Evolutionary conservation across 2,888 invertebrate species (phyloP).

Genomic region (Eurytoma adleriae): DNA sequence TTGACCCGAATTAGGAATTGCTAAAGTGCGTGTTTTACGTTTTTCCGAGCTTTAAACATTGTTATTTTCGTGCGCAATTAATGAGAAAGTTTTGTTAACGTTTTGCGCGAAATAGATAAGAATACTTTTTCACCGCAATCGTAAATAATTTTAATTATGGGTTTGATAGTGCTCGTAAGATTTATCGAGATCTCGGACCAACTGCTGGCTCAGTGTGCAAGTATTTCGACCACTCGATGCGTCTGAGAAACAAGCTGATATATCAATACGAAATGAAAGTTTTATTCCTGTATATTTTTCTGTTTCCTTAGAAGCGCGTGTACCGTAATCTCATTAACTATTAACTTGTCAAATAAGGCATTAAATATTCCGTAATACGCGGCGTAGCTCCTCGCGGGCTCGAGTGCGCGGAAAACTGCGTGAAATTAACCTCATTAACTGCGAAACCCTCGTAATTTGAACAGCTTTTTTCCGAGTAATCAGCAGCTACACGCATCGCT

Average conservation of each 20-base stretch:
- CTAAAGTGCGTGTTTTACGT: too few species aligned
- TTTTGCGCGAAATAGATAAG: too few species aligned
- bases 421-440: conserved; percentile 53
- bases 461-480: conserved; percentile 50
- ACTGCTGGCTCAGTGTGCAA: not conserved
- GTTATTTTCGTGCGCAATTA: too few species aligned
- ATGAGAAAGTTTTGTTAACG: too few species aligned
- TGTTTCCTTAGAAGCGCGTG: conserved; percentile 14
- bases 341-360: conserved; percentile 49
- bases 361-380: conserved; percentile 41
- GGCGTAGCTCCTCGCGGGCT: not conserved
- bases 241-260: not conserved
- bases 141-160: too few species aligned
- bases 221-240: not conserved
- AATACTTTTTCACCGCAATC: too few species aligned
- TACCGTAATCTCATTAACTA: conserved; percentile 48
- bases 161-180: too few species aligned
- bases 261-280: not conserved
- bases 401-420: conserved; percentile 25
- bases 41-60: too few species aligned
- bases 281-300: not conserved
- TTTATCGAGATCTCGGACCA: too few species aligned
- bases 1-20: too few species aligned
- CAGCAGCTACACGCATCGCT: conserved; percentile 50
- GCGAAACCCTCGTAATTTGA: conserved; percentile 49